Base-by-base conservation (phyloP, 2,113 vertebrate genomes). In the Amazona vittata region DNA sequence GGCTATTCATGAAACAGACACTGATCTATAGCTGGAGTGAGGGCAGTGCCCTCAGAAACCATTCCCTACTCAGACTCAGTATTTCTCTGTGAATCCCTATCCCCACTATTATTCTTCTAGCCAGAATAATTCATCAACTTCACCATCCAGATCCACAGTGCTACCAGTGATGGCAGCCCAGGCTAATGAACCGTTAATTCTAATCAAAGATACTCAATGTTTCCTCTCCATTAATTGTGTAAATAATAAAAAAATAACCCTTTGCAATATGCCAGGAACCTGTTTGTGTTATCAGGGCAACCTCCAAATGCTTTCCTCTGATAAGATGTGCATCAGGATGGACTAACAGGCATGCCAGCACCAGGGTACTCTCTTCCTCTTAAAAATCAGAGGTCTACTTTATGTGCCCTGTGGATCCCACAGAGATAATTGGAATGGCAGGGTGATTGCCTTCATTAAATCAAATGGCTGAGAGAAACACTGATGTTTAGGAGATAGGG, bases 131-230 rank as follows among this genome's bases (percentile, higher is more conserved):
- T 55, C 55, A 79, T 91, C 76, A 76, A 2, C 55, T 64, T 53
- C 44, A 2, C 62, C 31, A 50, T 20, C 49, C 62, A 83, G 46
- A 53, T 26, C 53, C 17, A 35, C 41, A 6, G n/a, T 9, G 47
- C 44, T 76, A 78, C 88, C 79, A 86, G 85, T 17, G 46, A 55
- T 75, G 91, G 62, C 68, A 70, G 78, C 83, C 76, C 82, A 50
- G 55, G 44, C 65, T 96, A 95, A 95, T 46, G 89, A 95, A 74
- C 69, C 77, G 85, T 85, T 95, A 78, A 82, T 95, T 90, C 86
- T 82, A 55, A 90, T 91, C 84, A 93, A 62, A 94, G 80, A 15
- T 73, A 41, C 37, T 65, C 33, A 15, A 11, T 18, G 70, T 24
- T 88, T 60, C 71, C 75, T 81, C 59, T 16, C 67, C 68, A 67